A percentile compares a stretch with the other conserved stretches of the same genome.
These are phyloP conservation scores for Heloderma charlesbogerti DNA, from an alignment of 2,113 vertebrate species.

Conservation along the genomic window DNA sequence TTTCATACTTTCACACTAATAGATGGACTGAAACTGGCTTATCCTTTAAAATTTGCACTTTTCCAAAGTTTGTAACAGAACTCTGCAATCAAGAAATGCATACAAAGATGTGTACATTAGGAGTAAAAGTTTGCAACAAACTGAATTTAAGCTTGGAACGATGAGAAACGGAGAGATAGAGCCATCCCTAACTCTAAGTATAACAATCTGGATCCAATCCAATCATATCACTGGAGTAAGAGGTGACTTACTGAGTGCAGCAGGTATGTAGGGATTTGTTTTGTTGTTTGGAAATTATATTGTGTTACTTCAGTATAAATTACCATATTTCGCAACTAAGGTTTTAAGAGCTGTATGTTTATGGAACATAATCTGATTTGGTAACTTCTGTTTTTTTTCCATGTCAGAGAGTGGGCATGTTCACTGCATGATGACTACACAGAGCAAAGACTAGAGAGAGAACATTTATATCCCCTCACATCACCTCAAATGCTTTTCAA, in stretches of 20 bases:
- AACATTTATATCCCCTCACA: neutral
- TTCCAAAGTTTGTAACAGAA: too few species aligned
- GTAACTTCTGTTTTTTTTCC: neutral
- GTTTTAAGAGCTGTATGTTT: neutral
- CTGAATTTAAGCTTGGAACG: too few species aligned
- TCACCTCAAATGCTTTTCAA: neutral
- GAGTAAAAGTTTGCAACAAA: too few species aligned
- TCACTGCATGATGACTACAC: neutral
- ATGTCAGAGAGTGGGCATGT: neutral
- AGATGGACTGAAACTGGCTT: too few species aligned
- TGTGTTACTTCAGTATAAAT: neutral
- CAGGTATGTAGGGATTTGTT: neutral
- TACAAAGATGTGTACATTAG: too few species aligned
- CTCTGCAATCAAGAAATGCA: too few species aligned
- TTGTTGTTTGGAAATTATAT: too few species aligned
- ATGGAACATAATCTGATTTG: neutral
- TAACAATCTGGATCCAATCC: too few species aligned
- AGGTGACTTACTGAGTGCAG: neutral
- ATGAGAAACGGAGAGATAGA: too few species aligned
- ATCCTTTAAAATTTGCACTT: too few species aligned
- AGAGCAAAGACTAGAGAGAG: neutral
- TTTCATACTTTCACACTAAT: too few species aligned
- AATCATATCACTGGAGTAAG: neutral
- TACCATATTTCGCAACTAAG: neutral
- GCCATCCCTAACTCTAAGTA: too few species aligned